A percentile compares a stretch with the other conserved stretches of the same genome.
These are phyloP conservation scores for Musca domestica DNA, from an alignment of 1,140 invertebrate species.

Conservation along the genomic window DNA sequence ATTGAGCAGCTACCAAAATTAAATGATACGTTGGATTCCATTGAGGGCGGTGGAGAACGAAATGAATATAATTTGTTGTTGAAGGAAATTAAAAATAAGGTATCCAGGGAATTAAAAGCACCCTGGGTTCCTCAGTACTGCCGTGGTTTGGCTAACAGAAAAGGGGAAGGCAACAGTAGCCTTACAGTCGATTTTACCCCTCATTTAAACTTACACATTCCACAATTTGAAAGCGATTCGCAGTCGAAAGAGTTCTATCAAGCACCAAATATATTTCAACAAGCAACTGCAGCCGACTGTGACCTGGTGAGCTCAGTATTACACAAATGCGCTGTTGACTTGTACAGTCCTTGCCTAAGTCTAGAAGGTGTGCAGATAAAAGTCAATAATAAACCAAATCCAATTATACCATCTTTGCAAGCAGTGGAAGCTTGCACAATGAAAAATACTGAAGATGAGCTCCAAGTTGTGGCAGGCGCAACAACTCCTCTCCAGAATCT, in stretches of 20 bases:
- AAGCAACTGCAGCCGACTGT: constrained; percentile 35
- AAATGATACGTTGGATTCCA: constrained; percentile 50
- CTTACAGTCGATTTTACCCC: constrained; percentile 42
- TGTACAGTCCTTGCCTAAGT: not conserved
- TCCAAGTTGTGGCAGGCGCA: not conserved
- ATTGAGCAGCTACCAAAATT: constrained; percentile 88
- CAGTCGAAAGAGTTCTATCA: constrained; percentile 39
- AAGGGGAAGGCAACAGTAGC: constrained; percentile 34
- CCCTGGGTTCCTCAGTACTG: constrained; percentile 58
- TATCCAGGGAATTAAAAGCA: constrained; percentile 50
- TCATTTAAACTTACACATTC: constrained; percentile 45
- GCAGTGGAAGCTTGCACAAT: not conserved
- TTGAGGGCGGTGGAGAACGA: constrained; percentile 1
- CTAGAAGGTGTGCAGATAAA: not conserved
- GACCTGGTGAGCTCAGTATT: constrained; percentile 49
- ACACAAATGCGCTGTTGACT: constrained; percentile 49
- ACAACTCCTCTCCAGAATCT: constrained; percentile 31
- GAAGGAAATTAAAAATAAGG: constrained; percentile 36
- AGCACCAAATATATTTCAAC: constrained; percentile 49
- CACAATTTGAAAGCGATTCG: constrained; percentile 32
- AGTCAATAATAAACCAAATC: not conserved
- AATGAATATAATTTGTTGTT: not conserved
- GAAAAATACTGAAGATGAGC: not conserved
- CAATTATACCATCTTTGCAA: not conserved
- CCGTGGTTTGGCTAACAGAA: constrained; percentile 33